Conservation (phyloP, 1,140 invertebrate genomes). For the Solenopsis fugax region DNA sequence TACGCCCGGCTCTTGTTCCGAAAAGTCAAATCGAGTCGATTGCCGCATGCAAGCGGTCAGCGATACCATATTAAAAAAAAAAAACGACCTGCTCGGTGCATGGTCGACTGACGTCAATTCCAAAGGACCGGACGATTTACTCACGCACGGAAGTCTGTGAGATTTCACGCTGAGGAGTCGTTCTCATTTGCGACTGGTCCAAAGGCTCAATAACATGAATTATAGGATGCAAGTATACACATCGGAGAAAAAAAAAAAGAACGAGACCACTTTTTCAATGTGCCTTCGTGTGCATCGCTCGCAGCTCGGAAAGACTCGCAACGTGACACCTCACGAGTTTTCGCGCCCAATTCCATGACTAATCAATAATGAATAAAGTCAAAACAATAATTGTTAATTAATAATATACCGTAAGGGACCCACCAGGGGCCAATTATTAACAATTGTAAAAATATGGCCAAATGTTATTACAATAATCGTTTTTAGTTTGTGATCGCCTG, state of each 20-base stretch:
- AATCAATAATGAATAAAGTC: slow-evolving; percentile 57
- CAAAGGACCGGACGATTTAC: slow-evolving; percentile 54
- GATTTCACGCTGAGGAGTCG: not conserved
- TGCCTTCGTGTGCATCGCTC: not conserved
- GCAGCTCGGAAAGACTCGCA: not conserved
- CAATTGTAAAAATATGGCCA: slow-evolving; percentile 53
- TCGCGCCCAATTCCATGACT: not conserved
- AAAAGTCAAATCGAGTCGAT: slow-evolving; percentile 51
- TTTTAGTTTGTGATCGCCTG: slow-evolving; percentile 27
- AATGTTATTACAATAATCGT: slow-evolving; percentile 63
- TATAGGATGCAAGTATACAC: not conserved
- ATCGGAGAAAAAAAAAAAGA: not conserved
- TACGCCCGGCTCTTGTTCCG: slow-evolving; percentile 50
- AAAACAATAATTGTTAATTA: slow-evolving; percentile 58
- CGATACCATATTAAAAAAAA: slow-evolving; percentile 23
- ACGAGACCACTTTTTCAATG: not conserved
- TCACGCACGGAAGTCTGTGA: slow-evolving; percentile 27
- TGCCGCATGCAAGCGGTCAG: slow-evolving; percentile 15
- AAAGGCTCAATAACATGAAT: not conserved
- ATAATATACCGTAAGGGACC: slow-evolving; percentile 39
- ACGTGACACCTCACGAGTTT: slow-evolving; percentile 13
- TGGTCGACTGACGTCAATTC: slow-evolving; percentile 39
- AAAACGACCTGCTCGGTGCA: slow-evolving; percentile 22
- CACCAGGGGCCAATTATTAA: slow-evolving; percentile 71
- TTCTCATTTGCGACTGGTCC: not conserved